Base-by-base conservation (phyloP, 2,888 invertebrate species). In the Pediacus dermestoides region DNA sequence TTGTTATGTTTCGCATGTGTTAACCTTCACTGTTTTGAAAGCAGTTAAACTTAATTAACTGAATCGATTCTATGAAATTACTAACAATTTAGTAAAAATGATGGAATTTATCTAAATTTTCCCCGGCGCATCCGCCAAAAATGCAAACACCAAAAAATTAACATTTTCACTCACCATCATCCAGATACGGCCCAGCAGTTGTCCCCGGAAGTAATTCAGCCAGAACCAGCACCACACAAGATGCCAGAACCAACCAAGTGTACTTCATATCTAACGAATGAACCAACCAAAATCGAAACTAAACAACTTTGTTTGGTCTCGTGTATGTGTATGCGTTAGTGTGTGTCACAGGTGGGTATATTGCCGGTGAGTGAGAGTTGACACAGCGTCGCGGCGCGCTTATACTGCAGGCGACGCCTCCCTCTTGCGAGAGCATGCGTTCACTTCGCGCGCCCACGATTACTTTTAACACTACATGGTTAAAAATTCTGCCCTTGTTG, bases 241-340 rank as follows among this genome's bases (percentile, higher is more conserved):
- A 57, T 35, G 62, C 57, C 48, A 68, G 43, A 37, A 68, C 52
- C 39, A 67, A 53, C 65, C 66, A 66, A 48, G 62, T 57, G 49
- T 62, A 62, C 59, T 61, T 66, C 67, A 68, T 68, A 46, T 52
- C 62, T 51, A 48, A 56, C 53, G 53, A 47, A 44, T 44, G 46
- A 47, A 49, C 48, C 51, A 54, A 57, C 48, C 39, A 50, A 58
- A 57, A 55, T 9, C 3, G 41, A 40, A 36, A 23, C 33, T 23
- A 27, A 28, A 28, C 28, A 28, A 28, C 28, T 4, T 4, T 26
- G 4, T 28, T 10, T 28, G 12, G 4, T 28, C 2, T 4, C 14
- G 12, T 28, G 13, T 28, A 10, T 28, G 2, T 28, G 4, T 31
- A 28, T 13, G 3, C 10, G 4, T 23, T n/a, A 13, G 28, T 28